These are phyloP conservation scores for Helicoverpa armigera DNA, from an alignment of 1,140 invertebrate species.

Conservation along the genomic window DNA sequence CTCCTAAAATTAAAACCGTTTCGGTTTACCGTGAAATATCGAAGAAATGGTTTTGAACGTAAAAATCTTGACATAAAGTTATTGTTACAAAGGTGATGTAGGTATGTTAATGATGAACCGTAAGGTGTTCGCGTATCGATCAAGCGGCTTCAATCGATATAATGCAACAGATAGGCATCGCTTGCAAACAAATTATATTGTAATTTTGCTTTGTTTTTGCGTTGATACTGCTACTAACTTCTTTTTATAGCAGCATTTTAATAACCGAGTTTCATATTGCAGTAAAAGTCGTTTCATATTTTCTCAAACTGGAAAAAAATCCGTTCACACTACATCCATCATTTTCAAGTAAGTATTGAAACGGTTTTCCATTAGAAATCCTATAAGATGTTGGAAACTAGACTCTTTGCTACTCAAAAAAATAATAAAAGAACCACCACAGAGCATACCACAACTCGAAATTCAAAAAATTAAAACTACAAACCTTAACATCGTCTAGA, in stretches of 20 bases:
- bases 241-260: not conserved
- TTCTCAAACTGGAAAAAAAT: no score
- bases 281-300: no score
- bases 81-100: not conserved
- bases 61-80: no score
- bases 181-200: constrained; percentile 12
- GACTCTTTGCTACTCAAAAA: not conserved
- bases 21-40: no score
- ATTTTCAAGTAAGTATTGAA: no score
- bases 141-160: constrained; percentile 4
- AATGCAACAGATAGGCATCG: not conserved
- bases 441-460: not conserved
- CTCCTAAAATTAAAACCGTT: no score
- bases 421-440: not conserved
- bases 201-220: not conserved
- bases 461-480: constrained; percentile 4
- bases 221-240: constrained; percentile 5
- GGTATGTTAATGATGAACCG: not conserved
- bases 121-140: not conserved
- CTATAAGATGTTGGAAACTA: not conserved
- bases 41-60: no score
- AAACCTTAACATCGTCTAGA: constrained; percentile 59
- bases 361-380: not conserved
- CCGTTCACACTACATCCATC: no score
- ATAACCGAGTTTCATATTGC: no score